These are phyloP conservation scores for Squalus acanthias DNA, from an alignment of 2,797 vertebrate genomes.

Conservation along the genomic window DNA sequence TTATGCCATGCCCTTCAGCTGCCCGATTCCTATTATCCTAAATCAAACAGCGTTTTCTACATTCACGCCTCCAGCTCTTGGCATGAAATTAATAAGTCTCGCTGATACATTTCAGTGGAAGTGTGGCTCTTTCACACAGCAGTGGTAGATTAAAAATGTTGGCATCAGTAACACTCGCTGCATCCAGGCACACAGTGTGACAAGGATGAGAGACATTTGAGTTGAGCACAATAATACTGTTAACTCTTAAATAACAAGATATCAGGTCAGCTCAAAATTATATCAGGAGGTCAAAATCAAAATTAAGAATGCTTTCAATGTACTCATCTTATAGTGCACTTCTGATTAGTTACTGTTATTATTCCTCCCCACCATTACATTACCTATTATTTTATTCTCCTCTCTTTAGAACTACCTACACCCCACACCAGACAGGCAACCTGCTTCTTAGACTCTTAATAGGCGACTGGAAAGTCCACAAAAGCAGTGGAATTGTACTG, in stretches of 20 bases:
- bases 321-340: background rate
- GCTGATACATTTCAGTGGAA: constrained; percentile 82
- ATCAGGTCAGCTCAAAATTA: background rate
- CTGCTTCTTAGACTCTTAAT: background rate
- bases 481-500: background rate
- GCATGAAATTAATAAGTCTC: constrained; percentile 87
- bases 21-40: constrained; percentile 82
- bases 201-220: constrained; percentile 64
- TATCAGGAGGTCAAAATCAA: background rate
- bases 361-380: background rate
- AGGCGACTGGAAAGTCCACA: background rate
- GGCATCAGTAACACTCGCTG: constrained; percentile 76
- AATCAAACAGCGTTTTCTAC: constrained; percentile 79
- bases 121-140: constrained; percentile 81
- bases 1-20: constrained; percentile 83
- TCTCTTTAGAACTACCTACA: background rate
- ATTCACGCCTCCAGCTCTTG: constrained; percentile 78
- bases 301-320: background rate
- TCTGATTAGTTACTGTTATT: background rate
- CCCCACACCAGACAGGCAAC: background rate
- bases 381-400: background rate
- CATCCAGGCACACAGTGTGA: constrained; percentile 74
- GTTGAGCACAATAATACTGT: constrained; percentile 66
- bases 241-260: constrained; percentile 32
- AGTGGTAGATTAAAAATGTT: constrained; percentile 83